phyloP scores from a whole-genome alignment of 2,888 invertebrate genomes.

The Smittia aterrima region DNA sequence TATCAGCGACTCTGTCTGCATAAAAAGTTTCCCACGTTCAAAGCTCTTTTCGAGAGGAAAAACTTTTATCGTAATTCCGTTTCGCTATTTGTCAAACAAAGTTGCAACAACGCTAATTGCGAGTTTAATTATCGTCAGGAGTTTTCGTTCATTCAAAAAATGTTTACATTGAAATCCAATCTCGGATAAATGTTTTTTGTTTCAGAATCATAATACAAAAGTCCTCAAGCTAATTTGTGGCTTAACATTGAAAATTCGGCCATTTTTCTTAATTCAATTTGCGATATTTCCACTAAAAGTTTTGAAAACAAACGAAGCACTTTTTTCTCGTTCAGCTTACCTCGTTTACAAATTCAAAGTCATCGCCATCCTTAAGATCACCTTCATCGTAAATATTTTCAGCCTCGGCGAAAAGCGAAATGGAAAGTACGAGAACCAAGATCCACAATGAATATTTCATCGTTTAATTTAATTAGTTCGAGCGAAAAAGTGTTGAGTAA shows the following conservation, averaged over 20 bases:
- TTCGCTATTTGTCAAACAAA: too few relatives aligned
- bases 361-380: slow-evolving; percentile 63
- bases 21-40: too few relatives aligned
- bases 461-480: slow-evolving; percentile 1
- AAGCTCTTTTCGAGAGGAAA: too few relatives aligned
- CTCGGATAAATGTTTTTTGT: not conserved
- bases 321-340: slow-evolving; percentile 54
- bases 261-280: too few relatives aligned
- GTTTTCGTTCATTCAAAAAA: too few relatives aligned
- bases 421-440: slow-evolving; percentile 44
- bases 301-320: too few relatives aligned
- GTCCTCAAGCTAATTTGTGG: not conserved
- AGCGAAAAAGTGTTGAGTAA: not conserved
- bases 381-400: slow-evolving; percentile 59
- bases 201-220: not conserved
- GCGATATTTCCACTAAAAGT: too few relatives aligned
- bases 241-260: too few relatives aligned
- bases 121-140: too few relatives aligned
- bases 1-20: too few relatives aligned
- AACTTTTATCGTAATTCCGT: too few relatives aligned
- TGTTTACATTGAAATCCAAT: not conserved
- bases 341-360: slow-evolving; percentile 75
- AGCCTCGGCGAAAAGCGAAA: slow-evolving; percentile 48
- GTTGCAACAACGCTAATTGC: too few relatives aligned
- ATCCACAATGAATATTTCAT: slow-evolving; percentile 36